Evolutionary conservation across 2,113 vertebrate genomes (phyloP), one percentile per base, ranked within the genome.

Genomic region (Dicerorhinus sumatrensis): DNA sequence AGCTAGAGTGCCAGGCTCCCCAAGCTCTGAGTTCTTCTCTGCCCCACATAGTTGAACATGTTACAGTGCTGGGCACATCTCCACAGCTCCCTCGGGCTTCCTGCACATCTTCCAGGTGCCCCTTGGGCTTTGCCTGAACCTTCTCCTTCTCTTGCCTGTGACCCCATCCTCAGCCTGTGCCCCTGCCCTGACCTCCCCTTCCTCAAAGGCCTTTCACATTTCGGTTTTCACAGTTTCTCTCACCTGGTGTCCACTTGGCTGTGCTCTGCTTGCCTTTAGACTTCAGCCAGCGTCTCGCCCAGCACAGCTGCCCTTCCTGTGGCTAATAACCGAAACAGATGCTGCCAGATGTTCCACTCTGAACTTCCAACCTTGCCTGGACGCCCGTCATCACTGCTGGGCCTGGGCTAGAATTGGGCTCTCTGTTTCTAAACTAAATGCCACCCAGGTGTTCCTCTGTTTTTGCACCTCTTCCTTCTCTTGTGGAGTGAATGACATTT

Each of bases 251-350:
- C 85, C 81, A 4, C 97, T 89, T 12, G 73, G 86, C 91, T 65
- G 72, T 27, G 65, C 46, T 72, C 82, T 12, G 21, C 86, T 23
- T n/a, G 93, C 95, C 85, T 86, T 48, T 12, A 42, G 88, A 62
- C 76, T 33, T 3, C 36, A 67, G 42, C 92, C 79, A 21, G 46
- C 0, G 3, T 58, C n/a, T 36, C 3, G 0, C 51, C 82, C n/a
- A 0, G 75, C 77, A 23, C 89, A 80, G 90, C 96, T 82, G 97
- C 88, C 81, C 84, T 96, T 97, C 94, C 97, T 88, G 67, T 12
- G 36, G 94, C 92, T 72, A 62, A n/a, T 89, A 79, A 75, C 80
- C 0, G 0, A 42, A 39, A 29, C 7, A 2, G 90, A n/a, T 51
- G 69, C 70, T 48, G 90, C 96, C 95, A 94, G 90, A 69, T 42